These are phyloP conservation scores for Notiomystis cincta DNA, from an alignment of 2,113 vertebrate genomes.

Conservation along the genomic window DNA sequence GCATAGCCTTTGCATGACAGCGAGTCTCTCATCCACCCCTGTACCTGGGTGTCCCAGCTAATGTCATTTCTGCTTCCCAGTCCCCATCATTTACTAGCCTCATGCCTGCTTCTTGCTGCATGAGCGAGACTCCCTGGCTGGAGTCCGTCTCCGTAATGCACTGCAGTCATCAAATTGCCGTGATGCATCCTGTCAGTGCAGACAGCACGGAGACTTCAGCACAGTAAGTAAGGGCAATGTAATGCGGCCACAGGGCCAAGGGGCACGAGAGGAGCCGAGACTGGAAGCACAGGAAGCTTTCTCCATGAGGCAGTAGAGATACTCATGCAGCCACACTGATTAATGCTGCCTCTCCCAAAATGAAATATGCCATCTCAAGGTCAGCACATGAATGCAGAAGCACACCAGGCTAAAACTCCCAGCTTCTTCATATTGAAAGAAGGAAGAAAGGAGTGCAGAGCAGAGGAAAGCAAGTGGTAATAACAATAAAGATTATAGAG, in stretches of 20 bases:
- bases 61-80: neutral
- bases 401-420: neutral
- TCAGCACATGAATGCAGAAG: neutral
- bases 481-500: neutral
- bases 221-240: constrained; percentile 20
- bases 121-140: constrained; percentile 8
- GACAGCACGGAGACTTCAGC: constrained; percentile 27
- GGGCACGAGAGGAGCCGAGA: neutral
- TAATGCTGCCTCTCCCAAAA: constrained; percentile 46
- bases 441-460: neutral
- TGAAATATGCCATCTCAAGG: constrained; percentile 14
- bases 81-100: neutral
- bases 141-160: neutral
- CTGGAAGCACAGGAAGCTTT: constrained; percentile 53
- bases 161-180: constrained; percentile 52
- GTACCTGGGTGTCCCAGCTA: neutral
- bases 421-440: neutral
- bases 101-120: neutral
- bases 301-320: constrained; percentile 48
- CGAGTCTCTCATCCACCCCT: neutral
- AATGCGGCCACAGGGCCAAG: neutral
- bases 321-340: constrained; percentile 22
- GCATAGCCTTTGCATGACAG: neutral
- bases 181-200: constrained; percentile 41
- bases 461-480: neutral